Evolutionary conservation across 2,888 invertebrate species (phyloP).

Genomic region (Lysandra coridon): DNA sequence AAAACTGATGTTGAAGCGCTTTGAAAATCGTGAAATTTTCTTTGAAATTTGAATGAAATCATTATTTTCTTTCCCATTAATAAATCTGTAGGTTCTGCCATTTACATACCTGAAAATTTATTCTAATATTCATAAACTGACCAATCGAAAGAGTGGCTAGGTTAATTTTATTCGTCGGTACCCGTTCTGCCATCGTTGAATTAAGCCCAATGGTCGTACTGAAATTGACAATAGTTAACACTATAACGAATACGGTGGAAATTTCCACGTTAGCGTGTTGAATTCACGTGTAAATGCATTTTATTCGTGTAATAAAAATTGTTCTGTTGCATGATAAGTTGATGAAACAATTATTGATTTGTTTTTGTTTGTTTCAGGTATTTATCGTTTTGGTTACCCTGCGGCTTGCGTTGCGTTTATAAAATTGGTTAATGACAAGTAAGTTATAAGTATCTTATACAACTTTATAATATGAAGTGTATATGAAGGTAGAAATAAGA

Average conservation of each 20-base stretch:
- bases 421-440: neutral
- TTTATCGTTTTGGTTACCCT: neutral
- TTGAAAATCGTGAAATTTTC: neutral
- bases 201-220: neutral
- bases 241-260: neutral
- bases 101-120: neutral
- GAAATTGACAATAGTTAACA: neutral
- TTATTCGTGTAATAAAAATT: neutral
- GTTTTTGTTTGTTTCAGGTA: conserved; percentile 8
- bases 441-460: neutral
- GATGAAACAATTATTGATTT: neutral
- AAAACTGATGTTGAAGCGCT: neutral
- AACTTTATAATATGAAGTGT: too few relatives aligned
- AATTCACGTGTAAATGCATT: neutral
- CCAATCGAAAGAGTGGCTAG: neutral
- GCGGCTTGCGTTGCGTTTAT: neutral
- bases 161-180: neutral
- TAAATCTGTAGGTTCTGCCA: neutral
- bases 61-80: neutral
- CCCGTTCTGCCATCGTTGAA: neutral
- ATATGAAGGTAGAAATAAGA: too few relatives aligned
- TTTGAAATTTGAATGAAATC: neutral
- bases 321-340: neutral
- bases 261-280: neutral
- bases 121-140: neutral